Evolutionary conservation across 1,140 invertebrate genomes (phyloP), one percentile per base, ranked within the genome.

Genomic region (Drosophila nikananu): DNA sequence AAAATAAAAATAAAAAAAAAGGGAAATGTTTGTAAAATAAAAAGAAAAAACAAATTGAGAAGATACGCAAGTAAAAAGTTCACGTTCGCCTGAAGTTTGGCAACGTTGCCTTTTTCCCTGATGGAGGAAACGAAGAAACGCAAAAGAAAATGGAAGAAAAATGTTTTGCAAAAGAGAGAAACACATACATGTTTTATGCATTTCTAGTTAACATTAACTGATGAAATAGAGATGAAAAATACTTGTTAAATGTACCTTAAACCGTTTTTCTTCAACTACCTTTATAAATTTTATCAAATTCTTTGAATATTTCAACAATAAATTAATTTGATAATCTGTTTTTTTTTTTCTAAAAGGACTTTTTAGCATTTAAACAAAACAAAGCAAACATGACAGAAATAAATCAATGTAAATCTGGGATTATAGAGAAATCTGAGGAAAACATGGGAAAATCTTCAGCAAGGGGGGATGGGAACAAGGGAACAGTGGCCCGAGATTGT

Each of bases 61-160:
- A 49, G 46, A 49, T 49, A 49, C 13, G 46, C 23, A 49, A 49
- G 46, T 17, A 49, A 49, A 70, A 72, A 70, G 8, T 64, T 76
- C 65, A 64, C 19, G 35, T 57, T 32, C 46, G 6, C 13, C 39
- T 60, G 77, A 86, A 83, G 78, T 77, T 83, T 83, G 83, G 71
- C 83, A 86, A 83, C 83, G 44, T 35, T 37, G 77, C 59, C 21
- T 23, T 6, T 35, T 27, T 21, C 7, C 9, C n/a, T 9, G 49
- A 52, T 54, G n/a, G 23, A 46, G 41, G 35, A 27, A 48, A 63
- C 46, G 23, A 19, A 54, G 46, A 25, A 63, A 52, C 46, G 25
- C 25, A 58, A 25, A 58, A 21, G 4, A 35, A 67, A 19, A 27
- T 13, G 5, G 41, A 25, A 68, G 35, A 54, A 74, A 54, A 25